Evolutionary conservation across 1,140 invertebrate genomes (phyloP).

Genomic region (Trichogramma pretiosum): DNA sequence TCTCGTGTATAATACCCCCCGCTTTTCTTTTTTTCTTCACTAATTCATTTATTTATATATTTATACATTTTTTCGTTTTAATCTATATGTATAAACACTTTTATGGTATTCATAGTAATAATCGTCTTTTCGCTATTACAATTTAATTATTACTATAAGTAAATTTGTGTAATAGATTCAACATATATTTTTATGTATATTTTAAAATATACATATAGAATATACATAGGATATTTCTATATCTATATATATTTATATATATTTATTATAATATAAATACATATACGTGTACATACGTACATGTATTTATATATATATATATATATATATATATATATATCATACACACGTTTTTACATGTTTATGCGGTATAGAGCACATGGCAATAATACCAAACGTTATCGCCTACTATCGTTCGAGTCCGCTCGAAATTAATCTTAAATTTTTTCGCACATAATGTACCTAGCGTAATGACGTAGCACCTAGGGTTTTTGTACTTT

Average conservation of each 20-base stretch:
- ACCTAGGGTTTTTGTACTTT: conserved; percentile 47
- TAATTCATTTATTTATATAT: no score
- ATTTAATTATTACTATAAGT: no score
- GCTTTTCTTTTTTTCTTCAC: no score
- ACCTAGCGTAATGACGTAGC: conserved; percentile 45
- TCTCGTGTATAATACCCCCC: no score
- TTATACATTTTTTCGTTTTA: no score
- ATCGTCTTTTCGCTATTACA: no score
- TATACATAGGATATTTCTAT: not conserved
- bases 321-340: not conserved
- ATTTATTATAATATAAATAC: conserved; percentile 4
- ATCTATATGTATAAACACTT: no score
- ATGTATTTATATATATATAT: not conserved
- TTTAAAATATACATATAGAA: not conserved
- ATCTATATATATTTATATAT: not conserved
- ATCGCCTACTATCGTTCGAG: conserved; percentile 18
- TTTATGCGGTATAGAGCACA: not conserved
- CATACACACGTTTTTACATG: conserved; percentile 7
- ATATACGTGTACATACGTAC: conserved; percentile 3
- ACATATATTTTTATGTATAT: no score
- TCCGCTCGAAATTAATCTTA: conserved; percentile 27
- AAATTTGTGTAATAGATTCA: no score
- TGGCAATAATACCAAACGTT: not conserved
- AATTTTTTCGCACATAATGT: conserved; percentile 24
- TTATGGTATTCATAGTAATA: no score